These are phyloP conservation scores for Apogon talboti DNA, from an alignment of 2,797 vertebrate genomes.

Conservation along the genomic window DNA sequence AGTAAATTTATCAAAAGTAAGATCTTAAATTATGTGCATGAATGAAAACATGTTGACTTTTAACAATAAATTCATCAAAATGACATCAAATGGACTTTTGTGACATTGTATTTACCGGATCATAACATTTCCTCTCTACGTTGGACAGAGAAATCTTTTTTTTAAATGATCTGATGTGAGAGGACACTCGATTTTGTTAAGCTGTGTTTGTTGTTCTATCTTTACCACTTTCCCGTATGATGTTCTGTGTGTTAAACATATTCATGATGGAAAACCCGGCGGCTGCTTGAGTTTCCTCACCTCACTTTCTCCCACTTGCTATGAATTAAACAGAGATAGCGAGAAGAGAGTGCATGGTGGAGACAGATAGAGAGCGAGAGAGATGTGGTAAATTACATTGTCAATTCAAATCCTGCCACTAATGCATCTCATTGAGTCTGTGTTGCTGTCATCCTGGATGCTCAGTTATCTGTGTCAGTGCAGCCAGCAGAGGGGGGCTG, in stretches of 20 bases:
- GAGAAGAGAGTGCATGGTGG: conserved; percentile 65
- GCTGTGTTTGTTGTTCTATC: conserved; percentile 46
- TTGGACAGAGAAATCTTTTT: conserved; percentile 1
- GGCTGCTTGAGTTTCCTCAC: conserved; percentile 63
- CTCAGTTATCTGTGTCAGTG: conserved; percentile 90
- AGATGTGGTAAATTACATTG: conserved; percentile 93
- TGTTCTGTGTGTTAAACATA: conserved; percentile 80
- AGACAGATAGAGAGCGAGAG: conserved; percentile 71
- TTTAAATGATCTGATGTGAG: conserved; percentile 30
- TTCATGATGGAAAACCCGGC: conserved; percentile 77
- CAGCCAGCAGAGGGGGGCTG: conserved; percentile 86
- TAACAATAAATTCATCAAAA: too few relatives aligned
- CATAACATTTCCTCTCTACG: not conserved
- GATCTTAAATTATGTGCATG: too few relatives aligned
- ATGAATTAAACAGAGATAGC: conserved; percentile 89
- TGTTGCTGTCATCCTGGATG: conserved; percentile 81
- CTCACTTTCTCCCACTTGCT: conserved; percentile 73
- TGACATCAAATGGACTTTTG: too few relatives aligned
- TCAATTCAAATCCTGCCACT: conserved; percentile 90
- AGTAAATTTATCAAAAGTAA: too few relatives aligned
- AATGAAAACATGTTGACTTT: too few relatives aligned
- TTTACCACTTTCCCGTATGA: conserved; percentile 31
- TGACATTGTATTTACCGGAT: too few relatives aligned
- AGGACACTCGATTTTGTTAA: conserved; percentile 42
- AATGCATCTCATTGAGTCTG: conserved; percentile 94